Conservation (phyloP, 92 coral and sea anemone species). For the Galaxea fascicularis region DNA sequence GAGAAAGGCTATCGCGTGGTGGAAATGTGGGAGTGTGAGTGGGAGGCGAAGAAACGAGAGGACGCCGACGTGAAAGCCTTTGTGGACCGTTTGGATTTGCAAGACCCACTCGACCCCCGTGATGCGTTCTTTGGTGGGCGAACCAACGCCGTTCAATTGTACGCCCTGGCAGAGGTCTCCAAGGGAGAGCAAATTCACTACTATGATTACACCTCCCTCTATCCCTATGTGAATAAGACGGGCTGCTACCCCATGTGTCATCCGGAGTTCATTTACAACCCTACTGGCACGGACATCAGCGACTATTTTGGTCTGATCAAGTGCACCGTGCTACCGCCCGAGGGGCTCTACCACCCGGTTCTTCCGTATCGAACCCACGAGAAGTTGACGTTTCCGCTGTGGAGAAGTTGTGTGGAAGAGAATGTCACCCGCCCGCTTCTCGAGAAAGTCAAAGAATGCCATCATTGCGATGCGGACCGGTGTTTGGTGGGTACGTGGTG, state of each 20-base stretch:
- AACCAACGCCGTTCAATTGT: background rate
- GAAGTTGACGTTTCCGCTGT: constrained; percentile 4
- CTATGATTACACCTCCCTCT: background rate
- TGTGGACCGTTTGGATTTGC: background rate
- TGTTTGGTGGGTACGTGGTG: constrained; percentile 33
- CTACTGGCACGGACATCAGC: background rate
- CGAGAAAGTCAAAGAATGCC: background rate
- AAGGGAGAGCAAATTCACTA: background rate
- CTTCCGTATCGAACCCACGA: constrained; percentile 15
- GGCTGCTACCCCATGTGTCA: background rate
- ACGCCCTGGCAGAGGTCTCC: background rate
- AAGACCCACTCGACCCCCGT: background rate
- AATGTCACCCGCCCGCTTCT: background rate
- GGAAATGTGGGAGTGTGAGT: too few species aligned
- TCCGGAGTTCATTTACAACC: background rate
- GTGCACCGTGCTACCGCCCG: background rate
- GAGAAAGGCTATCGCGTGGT: too few species aligned
- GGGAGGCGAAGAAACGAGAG: too few species aligned
- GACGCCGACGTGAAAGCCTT: too few species aligned
- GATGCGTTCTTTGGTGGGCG: constrained; percentile 1
- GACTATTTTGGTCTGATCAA: background rate
- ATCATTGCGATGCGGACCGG: background rate
- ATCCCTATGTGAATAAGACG: constrained; percentile 3
- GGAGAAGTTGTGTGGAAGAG: background rate
- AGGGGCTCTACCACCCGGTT: constrained; percentile 9